phyloP scores from a whole-genome alignment of 2,113 vertebrate genomes.

The Piprites chloris region DNA sequence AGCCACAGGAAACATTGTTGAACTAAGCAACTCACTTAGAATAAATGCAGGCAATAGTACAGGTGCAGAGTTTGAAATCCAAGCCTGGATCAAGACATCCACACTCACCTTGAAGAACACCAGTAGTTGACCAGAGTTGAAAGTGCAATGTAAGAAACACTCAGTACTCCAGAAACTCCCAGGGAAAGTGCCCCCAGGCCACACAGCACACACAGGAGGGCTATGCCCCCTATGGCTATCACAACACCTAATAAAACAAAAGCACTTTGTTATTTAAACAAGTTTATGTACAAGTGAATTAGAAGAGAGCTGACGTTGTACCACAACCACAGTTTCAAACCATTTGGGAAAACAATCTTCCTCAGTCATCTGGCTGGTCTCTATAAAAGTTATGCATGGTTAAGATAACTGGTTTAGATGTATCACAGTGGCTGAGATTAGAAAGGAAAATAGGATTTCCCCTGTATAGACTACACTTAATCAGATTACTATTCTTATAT shows the following conservation, averaged over 20 bases:
- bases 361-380: neutral
- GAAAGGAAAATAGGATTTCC: neutral
- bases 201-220: slow-evolving; percentile 80
- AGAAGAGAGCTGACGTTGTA: neutral
- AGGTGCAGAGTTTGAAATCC: neutral
- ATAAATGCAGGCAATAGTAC: neutral
- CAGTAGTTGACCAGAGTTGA: slow-evolving; percentile 71
- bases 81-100: neutral
- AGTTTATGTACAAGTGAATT: neutral
- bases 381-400: neutral
- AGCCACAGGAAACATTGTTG: neutral
- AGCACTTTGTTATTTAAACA: neutral
- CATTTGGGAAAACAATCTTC: neutral
- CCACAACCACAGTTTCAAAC: neutral
- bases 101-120: slow-evolving; percentile 62
- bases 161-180: slow-evolving; percentile 69
- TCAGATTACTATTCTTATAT: neutral
- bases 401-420: neutral
- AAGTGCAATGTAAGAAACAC: slow-evolving; percentile 60
- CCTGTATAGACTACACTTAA: neutral
- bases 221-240: slow-evolving; percentile 75
- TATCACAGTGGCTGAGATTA: neutral
- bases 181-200: slow-evolving; percentile 78
- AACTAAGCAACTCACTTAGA: neutral
- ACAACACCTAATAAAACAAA: slow-evolving; percentile 71